Conservation (phyloP, 2,888 invertebrate species). For the Philereme transversata region DNA sequence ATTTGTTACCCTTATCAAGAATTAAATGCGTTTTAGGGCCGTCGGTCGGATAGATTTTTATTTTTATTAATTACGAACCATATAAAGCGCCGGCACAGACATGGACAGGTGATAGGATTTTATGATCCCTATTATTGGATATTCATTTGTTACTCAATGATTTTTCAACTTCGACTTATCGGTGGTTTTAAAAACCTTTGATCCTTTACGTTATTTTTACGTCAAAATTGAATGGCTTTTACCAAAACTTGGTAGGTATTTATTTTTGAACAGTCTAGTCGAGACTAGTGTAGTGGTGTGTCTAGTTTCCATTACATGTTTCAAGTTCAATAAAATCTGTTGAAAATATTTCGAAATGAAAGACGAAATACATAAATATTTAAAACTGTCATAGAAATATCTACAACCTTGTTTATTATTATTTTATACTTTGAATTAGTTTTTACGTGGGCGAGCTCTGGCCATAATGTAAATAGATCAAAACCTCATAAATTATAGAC, state of each 20-base stretch:
- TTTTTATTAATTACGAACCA: slow-evolving; percentile 77
- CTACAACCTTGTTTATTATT: slow-evolving; percentile 42
- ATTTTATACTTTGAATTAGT: slow-evolving; percentile 37
- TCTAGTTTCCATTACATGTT: no score
- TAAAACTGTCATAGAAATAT: slow-evolving; percentile 40
- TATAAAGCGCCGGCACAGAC: slow-evolving; percentile 60
- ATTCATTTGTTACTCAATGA: slow-evolving; percentile 69
- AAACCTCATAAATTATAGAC: slow-evolving; percentile 24
- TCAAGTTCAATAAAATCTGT: slow-evolving; percentile 2
- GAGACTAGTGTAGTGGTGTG: no score
- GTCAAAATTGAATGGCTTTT: no score
- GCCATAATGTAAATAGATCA: slow-evolving; percentile 31
- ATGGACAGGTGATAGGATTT: slow-evolving; percentile 76
- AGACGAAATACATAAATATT: slow-evolving; percentile 33
- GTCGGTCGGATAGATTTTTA: slow-evolving; percentile 66
- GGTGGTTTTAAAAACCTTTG: slow-evolving; percentile 39
- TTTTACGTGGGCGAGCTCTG: slow-evolving; percentile 39
- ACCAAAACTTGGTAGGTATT: no score
- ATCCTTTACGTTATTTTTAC: neutral
- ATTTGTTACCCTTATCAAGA: slow-evolving; percentile 84
- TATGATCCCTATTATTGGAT: slow-evolving; percentile 71
- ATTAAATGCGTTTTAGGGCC: slow-evolving; percentile 82
- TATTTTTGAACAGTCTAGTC: no score
- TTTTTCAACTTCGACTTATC: slow-evolving; percentile 49
- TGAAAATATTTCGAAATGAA: slow-evolving; percentile 26